Base-by-base conservation (phyloP, 92 coral and sea anemone species). In the Phenganax stokvisi region DNA sequence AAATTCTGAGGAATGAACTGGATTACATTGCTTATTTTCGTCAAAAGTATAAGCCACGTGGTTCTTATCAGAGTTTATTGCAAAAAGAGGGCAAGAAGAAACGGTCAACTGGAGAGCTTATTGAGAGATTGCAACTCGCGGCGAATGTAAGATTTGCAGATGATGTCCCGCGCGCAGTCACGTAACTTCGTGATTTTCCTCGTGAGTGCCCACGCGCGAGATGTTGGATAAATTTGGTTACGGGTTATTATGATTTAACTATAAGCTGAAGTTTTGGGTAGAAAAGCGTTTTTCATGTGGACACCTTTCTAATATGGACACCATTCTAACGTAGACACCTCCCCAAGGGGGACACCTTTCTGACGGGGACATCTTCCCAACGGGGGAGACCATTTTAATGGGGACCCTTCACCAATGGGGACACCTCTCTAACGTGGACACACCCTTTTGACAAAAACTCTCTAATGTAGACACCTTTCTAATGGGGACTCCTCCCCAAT, bases 1-100 rank as follows among this genome's bases (percentile, higher is more conserved):
- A 94, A 81, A 84, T 94, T 54, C 78, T 94, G 8, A 92, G 91
- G n/a, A 92, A 94, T 72, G 98, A 94, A 79, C 84, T 90, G 8
- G 87, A 88, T 11, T 94, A 94, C 60, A 86, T 94, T 47, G 85
- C 90, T 37, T 94, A 94, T 73, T 94, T 94, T 81, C 90, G 98
- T 2, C 70, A 72, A 16, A 94, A 94, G 69, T 85, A 87, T 54
- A 84, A 90, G 57, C 98, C 98, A 7, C 57, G 54, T 37, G 83
- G 78, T 8, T 90, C 90, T 51, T 94, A 94, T 78, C 98, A 92
- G 56, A 84, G 56, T 12, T 47, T 79, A 16, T 20, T 79, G n/a
- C 73, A 79, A 29, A 64, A n/a, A 15, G 83, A 47, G 52, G 83
- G 83, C 8, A 79, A 79, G 83, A 79, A 79, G 83, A 63, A 62